phyloP scores from a whole-genome alignment of 2,888 invertebrate genomes.

The Criorhina ranunculi region DNA sequence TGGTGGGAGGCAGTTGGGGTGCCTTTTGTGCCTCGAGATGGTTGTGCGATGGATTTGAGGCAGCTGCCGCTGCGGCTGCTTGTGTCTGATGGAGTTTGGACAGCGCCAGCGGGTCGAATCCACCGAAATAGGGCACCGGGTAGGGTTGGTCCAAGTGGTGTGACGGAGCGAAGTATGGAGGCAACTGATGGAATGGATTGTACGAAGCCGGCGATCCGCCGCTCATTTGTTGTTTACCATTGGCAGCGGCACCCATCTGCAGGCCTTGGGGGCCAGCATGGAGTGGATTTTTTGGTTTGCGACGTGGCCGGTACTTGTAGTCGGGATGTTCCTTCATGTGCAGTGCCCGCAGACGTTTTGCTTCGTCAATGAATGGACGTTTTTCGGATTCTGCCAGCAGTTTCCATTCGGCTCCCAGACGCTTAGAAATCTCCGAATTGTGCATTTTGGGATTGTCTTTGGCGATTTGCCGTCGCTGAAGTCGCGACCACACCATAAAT shows the following conservation, averaged over 20 bases:
- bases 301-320: conserved; percentile 94
- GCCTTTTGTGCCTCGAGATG: conserved; percentile 83
- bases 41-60: conserved; percentile 81
- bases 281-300: conserved; percentile 92
- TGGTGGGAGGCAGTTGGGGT: conserved; percentile 83
- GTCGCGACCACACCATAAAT: conserved; percentile 97
- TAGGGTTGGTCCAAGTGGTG: conserved; percentile 88
- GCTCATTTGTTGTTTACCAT: conserved; percentile 81
- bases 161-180: conserved; percentile 91
- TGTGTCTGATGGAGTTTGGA: conserved; percentile 84
- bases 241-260: conserved; percentile 80
- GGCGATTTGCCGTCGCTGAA: conserved; percentile 96
- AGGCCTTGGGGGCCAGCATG: conserved; percentile 84
- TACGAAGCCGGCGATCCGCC: conserved; percentile 85
- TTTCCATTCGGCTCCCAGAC: conserved; percentile 97
- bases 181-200: conserved; percentile 88
- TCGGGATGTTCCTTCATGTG: conserved; percentile 97
- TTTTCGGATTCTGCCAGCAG: conserved; percentile 93
- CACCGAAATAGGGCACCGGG: conserved; percentile 84
- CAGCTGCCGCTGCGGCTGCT: conserved; percentile 82
- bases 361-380: conserved; percentile 97
- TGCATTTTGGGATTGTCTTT: conserved; percentile 97
- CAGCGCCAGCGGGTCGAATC: conserved; percentile 84
- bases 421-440: conserved; percentile 95
- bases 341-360: conserved; percentile 93